Evolutionary conservation across 1,140 invertebrate genomes (phyloP), one percentile per base, ranked within the genome.

Genomic region (Drosophila hydei): DNA sequence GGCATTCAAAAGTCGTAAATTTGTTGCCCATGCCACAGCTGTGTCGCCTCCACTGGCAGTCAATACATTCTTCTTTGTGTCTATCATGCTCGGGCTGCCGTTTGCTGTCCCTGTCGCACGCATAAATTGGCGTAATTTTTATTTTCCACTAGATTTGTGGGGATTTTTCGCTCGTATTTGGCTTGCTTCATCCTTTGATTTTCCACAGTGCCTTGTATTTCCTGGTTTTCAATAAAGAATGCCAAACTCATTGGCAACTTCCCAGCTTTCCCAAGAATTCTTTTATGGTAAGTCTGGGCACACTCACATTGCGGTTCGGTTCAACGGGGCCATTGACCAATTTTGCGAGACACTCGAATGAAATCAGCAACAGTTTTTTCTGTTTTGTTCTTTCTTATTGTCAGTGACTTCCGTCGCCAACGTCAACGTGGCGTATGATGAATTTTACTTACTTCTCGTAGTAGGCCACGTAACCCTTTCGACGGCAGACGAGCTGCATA

Each of bases 101-200:
- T 8, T 23, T n/a, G 25, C 42, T 19, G 9, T 50, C 23, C 14
- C 42, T 50, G 19, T 67, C n/a, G 61, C 54, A 33, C 72, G 55
- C 73, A 72, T 67, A 80, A 80, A 80, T 80, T 76, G 68, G 59
- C 36, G 72, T 73, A 80, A 80, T 80, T 80, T 80, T 80, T 77
- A 80, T 80, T 80, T 80, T 80, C 77, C 77, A 80, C 77, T 80
- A 80, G 77, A 80, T 80, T 80, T 80, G 77, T 69, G 77, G 64
- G 73, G 63, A 80, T 76, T 76, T 80, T 11, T 45, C 21, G 38
- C 23, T 68, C 23, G 25, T 33, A 42, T 50, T 38, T 30, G 63
- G 21, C 38, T 58, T 48, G 51, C 60, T 75, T 75, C 79, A 61
- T 62, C 72, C 67, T 71, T 56, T 51, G 23, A 21, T 11, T 23